These are phyloP conservation scores for Thalassophryne amazonica DNA, from an alignment of 2,797 vertebrate species.

Conservation along the genomic window DNA sequence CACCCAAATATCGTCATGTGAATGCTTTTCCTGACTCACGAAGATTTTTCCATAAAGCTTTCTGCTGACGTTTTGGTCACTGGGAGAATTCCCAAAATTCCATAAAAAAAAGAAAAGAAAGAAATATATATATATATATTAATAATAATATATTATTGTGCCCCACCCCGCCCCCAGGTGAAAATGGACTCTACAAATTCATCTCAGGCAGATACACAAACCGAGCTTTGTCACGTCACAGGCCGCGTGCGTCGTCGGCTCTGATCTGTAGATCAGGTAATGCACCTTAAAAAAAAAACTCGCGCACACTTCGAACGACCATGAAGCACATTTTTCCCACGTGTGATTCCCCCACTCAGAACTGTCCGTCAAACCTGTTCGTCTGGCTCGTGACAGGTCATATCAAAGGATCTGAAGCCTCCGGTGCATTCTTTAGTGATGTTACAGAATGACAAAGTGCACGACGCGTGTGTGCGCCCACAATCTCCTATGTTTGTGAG, in stretches of 20 bases:
- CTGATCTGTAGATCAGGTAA: conserved; percentile 30
- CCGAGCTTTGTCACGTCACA: conserved; percentile 9
- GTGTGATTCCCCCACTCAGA: conserved; percentile 13
- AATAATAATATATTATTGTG: too few relatives aligned
- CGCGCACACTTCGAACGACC: not conserved
- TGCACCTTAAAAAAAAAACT: not conserved
- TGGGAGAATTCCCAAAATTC: too few relatives aligned
- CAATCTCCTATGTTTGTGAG: too few relatives aligned
- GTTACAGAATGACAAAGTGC: too few relatives aligned
- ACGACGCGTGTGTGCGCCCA: too few relatives aligned
- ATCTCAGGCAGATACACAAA: not conserved
- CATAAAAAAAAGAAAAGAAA: too few relatives aligned
- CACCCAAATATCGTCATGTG: not conserved
- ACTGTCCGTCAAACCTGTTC: conserved; percentile 45
- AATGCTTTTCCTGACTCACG: not conserved
- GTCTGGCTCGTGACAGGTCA: conserved; percentile 38
- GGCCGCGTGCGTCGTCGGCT: conserved; percentile 8
- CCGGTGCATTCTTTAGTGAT: too few relatives aligned
- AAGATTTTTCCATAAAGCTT: not conserved
- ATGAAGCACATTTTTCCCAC: conserved; percentile 38
- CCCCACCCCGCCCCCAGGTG: conserved; percentile 10
- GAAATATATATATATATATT: too few relatives aligned
- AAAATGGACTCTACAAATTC: not conserved
- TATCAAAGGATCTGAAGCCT: conserved; percentile 21
- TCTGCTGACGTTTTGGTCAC: too few relatives aligned